phyloP scores from a whole-genome alignment of 2,113 vertebrate species.

The Pangasianodon gigas region DNA sequence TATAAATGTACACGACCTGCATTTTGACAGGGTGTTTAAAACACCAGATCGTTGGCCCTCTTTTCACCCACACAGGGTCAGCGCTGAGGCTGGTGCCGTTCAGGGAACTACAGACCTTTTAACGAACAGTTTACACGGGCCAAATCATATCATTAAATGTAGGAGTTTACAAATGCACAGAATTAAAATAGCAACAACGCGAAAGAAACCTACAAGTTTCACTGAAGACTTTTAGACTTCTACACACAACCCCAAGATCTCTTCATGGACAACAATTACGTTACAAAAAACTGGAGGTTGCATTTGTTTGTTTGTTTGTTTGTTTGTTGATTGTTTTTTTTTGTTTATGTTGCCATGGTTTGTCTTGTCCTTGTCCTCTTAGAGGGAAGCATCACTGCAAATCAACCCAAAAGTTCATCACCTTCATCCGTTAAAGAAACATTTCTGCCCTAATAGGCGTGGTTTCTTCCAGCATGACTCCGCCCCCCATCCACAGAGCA shows the following conservation, averaged over 20 bases:
- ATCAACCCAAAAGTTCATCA: neutral
- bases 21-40: slow-evolving; percentile 19
- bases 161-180: neutral
- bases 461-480: neutral
- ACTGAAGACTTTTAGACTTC: neutral
- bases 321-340: neutral
- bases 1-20: neutral
- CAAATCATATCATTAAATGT: neutral
- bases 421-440: neutral
- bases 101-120: neutral
- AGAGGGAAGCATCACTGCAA: neutral
- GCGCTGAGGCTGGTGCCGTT: neutral
- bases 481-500: neutral
- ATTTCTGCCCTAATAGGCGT: neutral
- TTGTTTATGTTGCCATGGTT: neutral
- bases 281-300: neutral
- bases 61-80: neutral
- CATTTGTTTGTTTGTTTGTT: neutral
- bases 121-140: neutral
- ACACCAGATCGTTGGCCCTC: neutral
- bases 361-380: neutral
- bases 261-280: too few species aligned
- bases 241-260: neutral
- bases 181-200: neutral
- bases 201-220: neutral